Conservation (phyloP, 2,888 invertebrate species). For the Drosophila differens region DNA sequence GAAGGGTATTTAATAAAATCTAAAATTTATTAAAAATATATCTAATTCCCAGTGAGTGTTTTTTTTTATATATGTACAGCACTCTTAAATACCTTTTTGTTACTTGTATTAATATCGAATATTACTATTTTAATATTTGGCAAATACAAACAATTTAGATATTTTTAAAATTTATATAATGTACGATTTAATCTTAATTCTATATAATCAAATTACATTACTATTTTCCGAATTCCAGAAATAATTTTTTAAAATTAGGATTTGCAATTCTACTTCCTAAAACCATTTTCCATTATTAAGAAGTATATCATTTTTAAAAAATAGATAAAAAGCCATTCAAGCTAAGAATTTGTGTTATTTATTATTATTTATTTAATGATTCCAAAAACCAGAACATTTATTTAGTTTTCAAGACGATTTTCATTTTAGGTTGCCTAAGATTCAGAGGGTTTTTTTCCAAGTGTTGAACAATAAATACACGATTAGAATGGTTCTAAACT, state of each 20-base stretch:
- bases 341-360: neutral
- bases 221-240: neutral
- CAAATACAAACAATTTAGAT: neutral
- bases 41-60: neutral
- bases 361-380: neutral
- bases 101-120: neutral
- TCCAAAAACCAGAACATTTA: neutral
- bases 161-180: neutral
- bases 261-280: neutral
- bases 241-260: neutral
- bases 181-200: too few species aligned
- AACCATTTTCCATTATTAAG: neutral
- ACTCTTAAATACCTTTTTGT: neutral
- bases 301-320: neutral
- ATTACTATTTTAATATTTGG: neutral
- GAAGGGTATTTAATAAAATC: neutral
- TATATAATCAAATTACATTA: neutral
- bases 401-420: neutral
- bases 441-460: neutral
- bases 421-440: neutral
- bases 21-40: neutral
- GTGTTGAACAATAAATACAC: neutral
- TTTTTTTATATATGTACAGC: neutral
- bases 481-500: neutral
- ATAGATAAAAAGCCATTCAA: neutral